These are phyloP conservation scores for Sternarchorhynchus goeldii DNA, from an alignment of 2,797 vertebrate genomes.

Conservation along the genomic window DNA sequence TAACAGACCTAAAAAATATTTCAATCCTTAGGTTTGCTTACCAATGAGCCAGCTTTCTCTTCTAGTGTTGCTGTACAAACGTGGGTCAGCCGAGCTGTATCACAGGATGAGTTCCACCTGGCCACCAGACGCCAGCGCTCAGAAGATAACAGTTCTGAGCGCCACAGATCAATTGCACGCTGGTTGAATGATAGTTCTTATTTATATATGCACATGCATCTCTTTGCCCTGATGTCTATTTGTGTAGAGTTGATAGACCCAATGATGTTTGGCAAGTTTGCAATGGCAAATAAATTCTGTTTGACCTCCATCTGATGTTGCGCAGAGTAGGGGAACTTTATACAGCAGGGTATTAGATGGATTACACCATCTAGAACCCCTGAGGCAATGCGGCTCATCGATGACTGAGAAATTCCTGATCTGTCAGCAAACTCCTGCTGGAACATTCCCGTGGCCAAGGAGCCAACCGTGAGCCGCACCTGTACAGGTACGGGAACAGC, in stretches of 20 bases:
- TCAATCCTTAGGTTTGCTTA: not conserved
- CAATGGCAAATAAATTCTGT: not conserved
- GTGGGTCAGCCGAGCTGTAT: not conserved
- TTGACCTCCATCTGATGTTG: constrained; percentile 7
- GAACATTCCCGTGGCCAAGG: not conserved
- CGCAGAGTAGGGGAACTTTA: not conserved
- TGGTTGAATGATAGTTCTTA: constrained; percentile 4
- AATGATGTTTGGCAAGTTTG: constrained; percentile 4
- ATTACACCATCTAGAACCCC: not conserved
- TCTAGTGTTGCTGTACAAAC: not conserved
- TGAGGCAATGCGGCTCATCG: not conserved
- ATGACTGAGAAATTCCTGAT: not conserved
- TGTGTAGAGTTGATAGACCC: not conserved
- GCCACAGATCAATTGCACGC: not conserved
- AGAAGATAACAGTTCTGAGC: not conserved
- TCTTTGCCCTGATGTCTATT: not conserved
- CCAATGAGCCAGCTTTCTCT: constrained; percentile 1
- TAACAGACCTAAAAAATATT: not conserved
- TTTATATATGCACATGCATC: not conserved
- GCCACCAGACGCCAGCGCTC: not conserved
- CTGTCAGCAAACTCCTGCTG: constrained; percentile 6
- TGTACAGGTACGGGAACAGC: not conserved
- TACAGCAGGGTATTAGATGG: not conserved
- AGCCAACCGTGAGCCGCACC: not conserved
- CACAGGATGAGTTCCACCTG: not conserved